Evolutionary conservation across 2,797 vertebrate species (phyloP).

Genomic region (Astyanax mexicanus): DNA sequence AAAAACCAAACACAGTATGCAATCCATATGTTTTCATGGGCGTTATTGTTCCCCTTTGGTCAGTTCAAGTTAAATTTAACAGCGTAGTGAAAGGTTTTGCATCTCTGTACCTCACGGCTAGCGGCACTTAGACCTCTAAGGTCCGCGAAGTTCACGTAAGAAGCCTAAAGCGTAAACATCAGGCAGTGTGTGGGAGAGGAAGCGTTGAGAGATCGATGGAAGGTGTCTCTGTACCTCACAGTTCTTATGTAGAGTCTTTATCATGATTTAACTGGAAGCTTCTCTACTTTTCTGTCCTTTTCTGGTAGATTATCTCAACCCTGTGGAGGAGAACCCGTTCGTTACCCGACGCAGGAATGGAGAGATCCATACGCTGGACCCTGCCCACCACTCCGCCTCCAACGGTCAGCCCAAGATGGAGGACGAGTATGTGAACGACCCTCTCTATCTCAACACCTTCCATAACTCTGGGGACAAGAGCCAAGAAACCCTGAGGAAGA

Average conservation of each 20-base stretch:
- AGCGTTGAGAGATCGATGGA: conserved; percentile 24
- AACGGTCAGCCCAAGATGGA: conserved; percentile 83
- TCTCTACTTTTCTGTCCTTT: conserved; percentile 26
- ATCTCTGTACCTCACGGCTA: background rate
- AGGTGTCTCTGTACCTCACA: background rate
- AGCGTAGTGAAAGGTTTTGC: background rate
- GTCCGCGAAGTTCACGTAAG: conserved; percentile 11
- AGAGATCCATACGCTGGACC: conserved; percentile 88
- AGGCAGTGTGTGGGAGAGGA: background rate
- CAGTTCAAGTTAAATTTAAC: conserved; percentile 1
- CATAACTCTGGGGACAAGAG: conserved; percentile 85
- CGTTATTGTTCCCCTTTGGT: background rate
- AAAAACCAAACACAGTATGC: no score
- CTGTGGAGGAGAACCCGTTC: conserved; percentile 97
- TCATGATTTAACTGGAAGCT: background rate
- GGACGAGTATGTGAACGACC: conserved; percentile 94
- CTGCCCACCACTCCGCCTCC: conserved; percentile 85
- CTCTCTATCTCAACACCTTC: conserved; percentile 96
- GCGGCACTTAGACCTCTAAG: background rate
- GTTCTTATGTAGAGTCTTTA: background rate
- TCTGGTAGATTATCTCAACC: conserved; percentile 88
- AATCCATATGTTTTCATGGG: background rate
- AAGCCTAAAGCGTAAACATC: conserved; percentile 15
- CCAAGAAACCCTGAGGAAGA: conserved; percentile 80
- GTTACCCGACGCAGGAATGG: conserved; percentile 92